Evolutionary conservation across 2,113 vertebrate genomes (phyloP).

Genomic region (Thryonomys swinderianus): DNA sequence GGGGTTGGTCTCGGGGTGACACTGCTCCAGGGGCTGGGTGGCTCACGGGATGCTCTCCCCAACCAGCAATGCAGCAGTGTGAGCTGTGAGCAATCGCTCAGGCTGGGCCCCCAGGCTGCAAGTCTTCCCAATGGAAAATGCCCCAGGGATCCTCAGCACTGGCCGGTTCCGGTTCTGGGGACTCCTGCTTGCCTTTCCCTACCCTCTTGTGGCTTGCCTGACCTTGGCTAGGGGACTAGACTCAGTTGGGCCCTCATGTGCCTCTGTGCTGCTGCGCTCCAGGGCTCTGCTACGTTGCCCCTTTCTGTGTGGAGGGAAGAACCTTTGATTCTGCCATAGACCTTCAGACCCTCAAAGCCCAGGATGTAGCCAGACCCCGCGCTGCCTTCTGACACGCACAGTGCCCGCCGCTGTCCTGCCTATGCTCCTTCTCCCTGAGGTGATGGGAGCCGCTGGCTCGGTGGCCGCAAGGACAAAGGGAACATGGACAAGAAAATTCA

Average conservation of each 20-base stretch:
- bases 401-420: not conserved
- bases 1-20: not conserved
- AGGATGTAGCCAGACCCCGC: not conserved
- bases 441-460: fast-evolving
- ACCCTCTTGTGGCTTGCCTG: not conserved
- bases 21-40: not conserved
- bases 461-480: not conserved
- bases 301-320: not conserved
- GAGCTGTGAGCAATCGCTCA: no score
- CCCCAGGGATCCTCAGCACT: not conserved
- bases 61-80: not conserved
- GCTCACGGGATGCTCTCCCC: not conserved
- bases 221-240: not conserved
- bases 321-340: not conserved
- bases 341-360: not conserved
- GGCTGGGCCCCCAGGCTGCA: not conserved
- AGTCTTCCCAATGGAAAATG: not conserved
- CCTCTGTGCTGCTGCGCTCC: no score
- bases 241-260: not conserved
- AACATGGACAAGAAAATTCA: not conserved
- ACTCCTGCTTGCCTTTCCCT: not conserved
- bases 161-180: not conserved
- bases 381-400: not conserved
- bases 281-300: no score
- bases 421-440: not conserved